Base-by-base conservation (phyloP, 2,888 invertebrate species). In the Copidosoma aretas region DNA sequence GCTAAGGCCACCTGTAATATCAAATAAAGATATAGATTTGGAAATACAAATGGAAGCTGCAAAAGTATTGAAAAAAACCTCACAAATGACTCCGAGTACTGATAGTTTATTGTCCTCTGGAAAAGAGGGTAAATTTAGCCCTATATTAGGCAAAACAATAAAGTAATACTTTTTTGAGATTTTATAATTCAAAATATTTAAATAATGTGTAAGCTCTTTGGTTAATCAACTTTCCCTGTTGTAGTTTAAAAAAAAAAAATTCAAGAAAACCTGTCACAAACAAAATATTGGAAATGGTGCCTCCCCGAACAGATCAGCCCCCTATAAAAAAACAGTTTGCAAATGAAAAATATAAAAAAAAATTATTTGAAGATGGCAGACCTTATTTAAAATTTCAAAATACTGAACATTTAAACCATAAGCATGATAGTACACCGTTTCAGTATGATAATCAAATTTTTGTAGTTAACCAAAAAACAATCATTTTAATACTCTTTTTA, bases 311-410 rank as follows among this genome's bases (percentile, higher is more conserved):
- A 25, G 60, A 60, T 41, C 41, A 53, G 39, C 49, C 56, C 19
- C 46, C 60, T n/a, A 12, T 51, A 41, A 24, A 10, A 22, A 59
- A 67, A 49, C 15, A 49, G 4, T 59, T 68, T 57, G 52, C 14
- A 71, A 69, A 67, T 57, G 67, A 71, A 39, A 67, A 59, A 71
- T 69, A 61, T 60, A 69, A 58, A 49, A 64, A 67, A 39, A 49
- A 59, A 25, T 57, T 69, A 59, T 71, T 71, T 66, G 67, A 66
- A 15, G 54, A 64, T 21, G 67, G 64, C 61, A 60, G 46, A 54
- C 2, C 15, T 21, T 24, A 5, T 56, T 25, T 56, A 63, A 43
- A 68, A 65, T 66, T 24, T 60, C 12, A 17, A 43, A 65, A 43
- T 52, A 10, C 12, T 49, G 32, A 32, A 56, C 52, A 52, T 43